Conservation (phyloP, 2,888 invertebrate genomes). For the Heliconius charithonia region DNA sequence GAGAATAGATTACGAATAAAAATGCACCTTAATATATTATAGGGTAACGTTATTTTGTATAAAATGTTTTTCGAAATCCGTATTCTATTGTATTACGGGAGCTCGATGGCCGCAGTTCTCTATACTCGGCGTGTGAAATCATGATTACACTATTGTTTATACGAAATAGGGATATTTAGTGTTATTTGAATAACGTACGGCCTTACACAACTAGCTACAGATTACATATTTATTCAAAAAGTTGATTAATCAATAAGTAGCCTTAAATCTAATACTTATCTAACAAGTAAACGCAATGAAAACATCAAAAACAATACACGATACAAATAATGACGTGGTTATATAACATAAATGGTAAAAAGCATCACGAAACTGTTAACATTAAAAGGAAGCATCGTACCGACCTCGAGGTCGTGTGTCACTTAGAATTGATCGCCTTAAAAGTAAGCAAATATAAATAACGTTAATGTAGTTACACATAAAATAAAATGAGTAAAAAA, state of each 20-base stretch:
- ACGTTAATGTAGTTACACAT: slow-evolving; percentile 61
- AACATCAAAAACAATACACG: slow-evolving; percentile 63
- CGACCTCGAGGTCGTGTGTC: slow-evolving; percentile 60
- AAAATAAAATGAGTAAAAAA: slow-evolving; percentile 74
- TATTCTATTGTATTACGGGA: slow-evolving; percentile 48
- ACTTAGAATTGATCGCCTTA: slow-evolving; percentile 57
- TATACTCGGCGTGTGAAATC: neutral
- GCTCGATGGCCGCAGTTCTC: slow-evolving; percentile 5
- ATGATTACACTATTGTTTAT: slow-evolving; percentile 42
- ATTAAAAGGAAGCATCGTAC: slow-evolving; percentile 78
- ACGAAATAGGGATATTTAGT: slow-evolving; percentile 30
- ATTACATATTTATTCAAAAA: slow-evolving; percentile 75
- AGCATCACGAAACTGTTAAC: slow-evolving; percentile 68
- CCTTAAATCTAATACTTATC: slow-evolving; percentile 69
- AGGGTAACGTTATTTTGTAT: slow-evolving; percentile 62
- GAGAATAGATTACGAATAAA: slow-evolving; percentile 78
- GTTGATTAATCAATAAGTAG: slow-evolving; percentile 74
- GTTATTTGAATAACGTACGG: slow-evolving; percentile 52
- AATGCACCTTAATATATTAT: slow-evolving; percentile 75
- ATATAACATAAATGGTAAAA: slow-evolving; percentile 75
- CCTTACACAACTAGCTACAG: slow-evolving; percentile 71
- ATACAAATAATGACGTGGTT: slow-evolving; percentile 63
- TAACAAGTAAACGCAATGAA: slow-evolving; percentile 74
- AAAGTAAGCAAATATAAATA: slow-evolving; percentile 70
- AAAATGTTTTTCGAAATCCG: slow-evolving; percentile 66